Conservation (phyloP, 2,888 invertebrate genomes). For the Sialis fuliginosa region DNA sequence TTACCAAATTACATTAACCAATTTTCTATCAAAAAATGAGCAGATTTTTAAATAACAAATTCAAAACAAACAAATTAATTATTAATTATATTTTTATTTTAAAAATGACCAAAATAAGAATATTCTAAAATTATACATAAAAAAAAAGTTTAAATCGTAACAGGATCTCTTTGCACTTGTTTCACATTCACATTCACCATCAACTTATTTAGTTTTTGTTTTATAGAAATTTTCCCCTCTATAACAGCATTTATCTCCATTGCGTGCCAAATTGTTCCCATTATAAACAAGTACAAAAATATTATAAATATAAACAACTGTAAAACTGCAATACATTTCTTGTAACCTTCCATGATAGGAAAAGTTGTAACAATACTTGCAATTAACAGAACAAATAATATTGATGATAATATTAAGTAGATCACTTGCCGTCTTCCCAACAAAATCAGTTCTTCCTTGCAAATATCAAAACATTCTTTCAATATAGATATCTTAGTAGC, state of each 20-base stretch:
- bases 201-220: conserved; percentile 27
- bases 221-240: conserved; percentile 54
- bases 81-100: too few relatives aligned
- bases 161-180: too few relatives aligned
- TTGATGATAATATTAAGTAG: conserved; percentile 31
- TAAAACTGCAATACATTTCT: conserved; percentile 33
- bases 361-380: conserved; percentile 26
- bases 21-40: too few relatives aligned
- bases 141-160: too few relatives aligned
- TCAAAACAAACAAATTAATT: too few relatives aligned
- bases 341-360: conserved; percentile 24
- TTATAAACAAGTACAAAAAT: conserved; percentile 50
- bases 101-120: too few relatives aligned
- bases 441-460: conserved; percentile 32
- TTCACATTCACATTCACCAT: too few relatives aligned
- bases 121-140: too few relatives aligned
- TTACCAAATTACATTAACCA: too few relatives aligned
- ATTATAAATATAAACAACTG: conserved; percentile 44
- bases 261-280: conserved; percentile 68
- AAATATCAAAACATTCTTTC: conserved; percentile 38
- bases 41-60: too few relatives aligned
- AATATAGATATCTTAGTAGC: conserved; percentile 20
- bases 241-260: conserved; percentile 63
- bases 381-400: conserved; percentile 33
- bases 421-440: conserved; percentile 31